Base-by-base conservation (phyloP, 2,888 invertebrate genomes). In the Callyntrura guangdongensis region DNA sequence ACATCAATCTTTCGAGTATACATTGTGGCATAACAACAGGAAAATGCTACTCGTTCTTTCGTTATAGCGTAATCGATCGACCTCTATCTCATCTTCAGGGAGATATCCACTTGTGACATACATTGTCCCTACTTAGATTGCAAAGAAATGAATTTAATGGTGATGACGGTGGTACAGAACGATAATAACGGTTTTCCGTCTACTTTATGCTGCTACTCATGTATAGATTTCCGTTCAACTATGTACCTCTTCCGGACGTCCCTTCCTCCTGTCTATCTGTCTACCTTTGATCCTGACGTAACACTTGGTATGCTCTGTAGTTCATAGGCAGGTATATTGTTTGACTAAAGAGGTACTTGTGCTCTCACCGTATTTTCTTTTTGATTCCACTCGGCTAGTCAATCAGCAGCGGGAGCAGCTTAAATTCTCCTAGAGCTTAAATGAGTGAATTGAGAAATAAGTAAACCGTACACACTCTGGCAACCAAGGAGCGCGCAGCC, bases 1-100 rank as follows among this genome's bases (percentile, higher is more conserved):
- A n/a, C n/a, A n/a, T n/a, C n/a, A n/a, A n/a, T n/a, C n/a, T n/a
- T n/a, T n/a, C 49, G 49, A 74, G 3, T 49, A n/a, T n/a, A 47
- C 17, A 74, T n/a, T 74, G 74, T 47, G 49, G 74, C 74, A 74
- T 74, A 74, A 49, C n/a, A 72, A 45, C 72, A 47, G 72, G 47
- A 74, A 49, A 74, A 9, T 20, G 74, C 49, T n/a, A n/a, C n/a
- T n/a, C n/a, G n/a, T n/a, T 74, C 49, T 74, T 49, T 20, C 12
- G 11, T 27, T 67, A 14, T 67, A 67, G 25, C 25, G 5, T 27
- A 74, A 74, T 74, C 74, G 74, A 74, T 74, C 74, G 74, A 74
- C 49, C 49, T 22, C 22, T 47, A 74, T 49, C 74, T 25, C 27
- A 67, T 17, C 11, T 67, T 67, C 25, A 14, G 3, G 25, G 27